Conservation (phyloP, 2,888 invertebrate species). For the Amblyjoppa fuscipennis region DNA sequence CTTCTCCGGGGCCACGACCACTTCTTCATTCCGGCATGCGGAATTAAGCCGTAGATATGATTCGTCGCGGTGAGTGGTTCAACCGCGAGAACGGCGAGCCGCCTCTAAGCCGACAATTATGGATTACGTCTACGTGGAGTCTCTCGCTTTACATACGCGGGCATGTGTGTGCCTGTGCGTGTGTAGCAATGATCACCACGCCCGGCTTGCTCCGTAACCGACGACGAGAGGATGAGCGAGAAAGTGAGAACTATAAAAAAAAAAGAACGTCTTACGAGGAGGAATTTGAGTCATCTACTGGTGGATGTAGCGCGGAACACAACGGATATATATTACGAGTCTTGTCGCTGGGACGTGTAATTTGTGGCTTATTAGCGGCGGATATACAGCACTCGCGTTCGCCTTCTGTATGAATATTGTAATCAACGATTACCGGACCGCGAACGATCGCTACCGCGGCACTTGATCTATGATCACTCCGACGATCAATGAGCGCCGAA, state of each 20-base stretch:
- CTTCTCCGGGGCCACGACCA: background rate
- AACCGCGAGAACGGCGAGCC: slow-evolving; percentile 49
- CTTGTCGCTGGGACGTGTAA: slow-evolving; percentile 52
- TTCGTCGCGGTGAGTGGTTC: slow-evolving; percentile 67
- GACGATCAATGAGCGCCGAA: slow-evolving; percentile 20
- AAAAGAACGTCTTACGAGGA: slow-evolving; percentile 27
- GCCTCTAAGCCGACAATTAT: slow-evolving; percentile 69
- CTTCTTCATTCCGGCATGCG: slow-evolving; percentile 65
- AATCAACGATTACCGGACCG: slow-evolving; percentile 37
- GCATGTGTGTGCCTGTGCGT: slow-evolving; percentile 21
- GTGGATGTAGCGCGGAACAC: slow-evolving; percentile 44
- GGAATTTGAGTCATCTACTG: slow-evolving; percentile 60
- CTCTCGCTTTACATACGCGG: slow-evolving; percentile 38
- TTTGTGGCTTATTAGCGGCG: slow-evolving; percentile 69
- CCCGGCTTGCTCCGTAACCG: slow-evolving; percentile 50
- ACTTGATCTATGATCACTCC: slow-evolving; percentile 26
- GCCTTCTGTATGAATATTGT: slow-evolving; percentile 42
- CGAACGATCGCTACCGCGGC: slow-evolving; percentile 11
- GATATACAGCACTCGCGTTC: slow-evolving; percentile 49
- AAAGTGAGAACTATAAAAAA: slow-evolving; percentile 17
- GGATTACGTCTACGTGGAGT: slow-evolving; percentile 60
- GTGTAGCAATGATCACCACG: slow-evolving; percentile 63
- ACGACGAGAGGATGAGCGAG: slow-evolving; percentile 3
- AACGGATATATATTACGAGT: slow-evolving; percentile 53
- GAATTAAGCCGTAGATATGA: slow-evolving; percentile 70